These are phyloP conservation scores for Forbesichthys papilliferus DNA, from an alignment of 2,113 vertebrate species.

Conservation along the genomic window DNA sequence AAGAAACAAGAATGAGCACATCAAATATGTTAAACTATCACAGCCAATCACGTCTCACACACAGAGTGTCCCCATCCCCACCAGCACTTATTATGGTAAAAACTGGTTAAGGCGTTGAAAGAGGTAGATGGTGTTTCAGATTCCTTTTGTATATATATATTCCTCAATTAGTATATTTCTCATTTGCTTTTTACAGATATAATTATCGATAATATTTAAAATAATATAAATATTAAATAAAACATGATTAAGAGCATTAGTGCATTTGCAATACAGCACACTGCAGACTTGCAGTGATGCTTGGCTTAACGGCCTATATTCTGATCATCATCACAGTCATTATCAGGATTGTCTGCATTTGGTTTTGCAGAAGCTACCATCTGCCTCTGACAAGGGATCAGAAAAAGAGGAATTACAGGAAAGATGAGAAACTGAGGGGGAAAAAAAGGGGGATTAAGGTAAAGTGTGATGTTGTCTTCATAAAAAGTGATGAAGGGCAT, in stretches of 20 bases:
- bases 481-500: background rate
- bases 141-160: background rate
- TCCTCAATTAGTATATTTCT: background rate
- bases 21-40: background rate
- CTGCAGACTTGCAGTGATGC: background rate
- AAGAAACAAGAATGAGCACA: background rate
- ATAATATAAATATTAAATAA: no score
- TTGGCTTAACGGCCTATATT: constrained; percentile 43
- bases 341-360: constrained; percentile 46
- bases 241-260: background rate
- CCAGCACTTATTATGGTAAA: background rate
- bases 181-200: no score
- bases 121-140: constrained; percentile 58
- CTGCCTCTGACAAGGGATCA: constrained; percentile 65
- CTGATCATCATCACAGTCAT: constrained; percentile 70
- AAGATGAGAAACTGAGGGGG: constrained; percentile 17
- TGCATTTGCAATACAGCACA: background rate
- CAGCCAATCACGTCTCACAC: background rate
- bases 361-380: constrained; percentile 52
- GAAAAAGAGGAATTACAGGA: constrained; percentile 31
- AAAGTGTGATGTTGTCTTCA: background rate
- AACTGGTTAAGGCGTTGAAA: background rate
- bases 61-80: constrained; percentile 27
- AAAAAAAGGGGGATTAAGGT: background rate
- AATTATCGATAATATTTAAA: no score